These are phyloP conservation scores for Agrotis exclamationis DNA, from an alignment of 2,888 invertebrate genomes.

Conservation along the genomic window DNA sequence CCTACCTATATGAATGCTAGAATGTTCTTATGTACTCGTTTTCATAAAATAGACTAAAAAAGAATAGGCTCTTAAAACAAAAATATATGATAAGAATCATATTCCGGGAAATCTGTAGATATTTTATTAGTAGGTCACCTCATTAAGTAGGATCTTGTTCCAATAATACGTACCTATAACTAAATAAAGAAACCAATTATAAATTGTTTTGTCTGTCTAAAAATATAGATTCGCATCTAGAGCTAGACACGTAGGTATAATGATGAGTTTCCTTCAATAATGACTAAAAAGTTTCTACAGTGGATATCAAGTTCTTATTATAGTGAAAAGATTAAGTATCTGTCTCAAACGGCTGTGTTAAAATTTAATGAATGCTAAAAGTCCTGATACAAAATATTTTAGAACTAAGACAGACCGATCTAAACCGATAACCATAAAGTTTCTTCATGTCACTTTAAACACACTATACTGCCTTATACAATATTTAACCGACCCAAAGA, in stretches of 20 bases:
- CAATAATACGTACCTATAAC: background rate
- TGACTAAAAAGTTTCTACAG: background rate
- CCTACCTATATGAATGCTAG: background rate
- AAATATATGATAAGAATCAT: background rate
- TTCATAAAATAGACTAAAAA: background rate
- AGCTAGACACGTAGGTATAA: background rate
- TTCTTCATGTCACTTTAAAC: too few species aligned
- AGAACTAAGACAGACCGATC: too few species aligned
- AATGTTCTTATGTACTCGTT: conserved; percentile 3
- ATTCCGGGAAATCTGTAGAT: background rate
- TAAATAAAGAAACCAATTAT: conserved; percentile 9
- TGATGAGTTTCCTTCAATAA: too few species aligned
- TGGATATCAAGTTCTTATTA: too few species aligned
- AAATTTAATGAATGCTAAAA: too few species aligned
- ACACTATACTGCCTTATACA: background rate
- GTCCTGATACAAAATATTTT: too few species aligned
- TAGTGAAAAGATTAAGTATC: too few species aligned
- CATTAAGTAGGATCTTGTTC: too few species aligned
- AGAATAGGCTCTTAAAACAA: conserved; percentile 9
- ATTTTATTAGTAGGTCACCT: too few species aligned
- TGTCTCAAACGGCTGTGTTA: too few species aligned
- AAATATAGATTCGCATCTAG: conserved; percentile 9
- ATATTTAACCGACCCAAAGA: background rate
- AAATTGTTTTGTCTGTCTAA: conserved; percentile 6
- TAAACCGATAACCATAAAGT: too few species aligned